These are phyloP conservation scores for Nymphalis c-album DNA, from an alignment of 2,888 invertebrate genomes.

Conservation along the genomic window DNA sequence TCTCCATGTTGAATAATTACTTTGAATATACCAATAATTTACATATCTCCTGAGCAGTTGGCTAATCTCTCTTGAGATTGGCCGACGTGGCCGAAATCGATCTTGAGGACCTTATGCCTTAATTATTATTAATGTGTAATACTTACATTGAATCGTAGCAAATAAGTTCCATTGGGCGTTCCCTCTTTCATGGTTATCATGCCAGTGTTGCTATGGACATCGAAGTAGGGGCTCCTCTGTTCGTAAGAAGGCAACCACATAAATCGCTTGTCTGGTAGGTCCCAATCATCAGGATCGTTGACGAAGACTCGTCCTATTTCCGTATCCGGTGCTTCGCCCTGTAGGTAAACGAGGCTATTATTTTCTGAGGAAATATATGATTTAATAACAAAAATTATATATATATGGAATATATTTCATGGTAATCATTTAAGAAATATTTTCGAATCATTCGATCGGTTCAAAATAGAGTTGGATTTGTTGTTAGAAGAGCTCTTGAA, in stretches of 20 bases:
- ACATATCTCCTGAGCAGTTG: too few species aligned
- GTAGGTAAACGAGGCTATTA: conserved; percentile 28
- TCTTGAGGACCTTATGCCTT: too few species aligned
- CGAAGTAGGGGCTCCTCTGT: conserved; percentile 84
- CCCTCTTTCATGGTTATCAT: conserved; percentile 93
- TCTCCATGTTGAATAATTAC: not conserved
- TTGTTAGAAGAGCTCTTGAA: conserved; percentile 16
- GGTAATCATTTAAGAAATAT: not conserved
- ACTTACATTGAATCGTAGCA: conserved; percentile 86
- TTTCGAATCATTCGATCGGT: not conserved
- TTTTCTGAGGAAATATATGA: not conserved
- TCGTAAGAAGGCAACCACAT: conserved; percentile 83
- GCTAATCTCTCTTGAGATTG: too few species aligned
- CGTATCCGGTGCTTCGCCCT: conserved; percentile 89
- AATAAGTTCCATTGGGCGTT: conserved; percentile 88
- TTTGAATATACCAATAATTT: not conserved
- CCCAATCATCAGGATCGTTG: conserved; percentile 98
- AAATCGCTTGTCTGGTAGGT: conserved; percentile 94
- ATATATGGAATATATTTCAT: too few species aligned
- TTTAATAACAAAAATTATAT: not conserved
- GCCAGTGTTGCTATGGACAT: conserved; percentile 88
- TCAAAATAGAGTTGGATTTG: conserved; percentile 14
- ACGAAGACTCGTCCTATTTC: conserved; percentile 96
- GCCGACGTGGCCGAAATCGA: too few species aligned
- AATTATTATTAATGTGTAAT: conserved; percentile 15